phyloP scores from a whole-genome alignment of 2,888 invertebrate genomes.

The Apotomis turbidana region DNA sequence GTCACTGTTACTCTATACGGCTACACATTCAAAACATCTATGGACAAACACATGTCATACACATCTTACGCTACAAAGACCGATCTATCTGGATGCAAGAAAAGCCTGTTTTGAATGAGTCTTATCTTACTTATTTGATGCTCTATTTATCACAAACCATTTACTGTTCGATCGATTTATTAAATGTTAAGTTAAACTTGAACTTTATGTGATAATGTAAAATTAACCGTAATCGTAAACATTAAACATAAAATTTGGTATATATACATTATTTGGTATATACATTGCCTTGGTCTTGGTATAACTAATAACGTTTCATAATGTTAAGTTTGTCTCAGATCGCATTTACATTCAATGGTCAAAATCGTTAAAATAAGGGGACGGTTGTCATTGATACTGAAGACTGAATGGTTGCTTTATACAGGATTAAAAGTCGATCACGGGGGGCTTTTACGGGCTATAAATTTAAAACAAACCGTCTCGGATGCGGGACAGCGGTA shows the following conservation, averaged over 20 bases:
- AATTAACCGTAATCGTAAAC: no score
- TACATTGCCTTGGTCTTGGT: neutral
- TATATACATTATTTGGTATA: no score
- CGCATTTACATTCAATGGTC: neutral
- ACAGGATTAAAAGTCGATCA: constrained; percentile 56
- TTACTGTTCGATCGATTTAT: no score
- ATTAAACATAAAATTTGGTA: no score
- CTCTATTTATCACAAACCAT: neutral
- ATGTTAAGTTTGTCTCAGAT: neutral
- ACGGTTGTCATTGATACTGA: constrained; percentile 49
- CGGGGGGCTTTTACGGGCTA: constrained; percentile 61
- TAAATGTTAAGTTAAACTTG: no score
- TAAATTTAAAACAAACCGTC: constrained; percentile 69
- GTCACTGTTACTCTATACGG: constrained; percentile 55
- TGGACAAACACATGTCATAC: constrained; percentile 34
- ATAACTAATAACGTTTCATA: neutral
- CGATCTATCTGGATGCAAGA: constrained; percentile 13
- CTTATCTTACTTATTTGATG: neutral
- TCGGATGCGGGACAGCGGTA: constrained; percentile 64
- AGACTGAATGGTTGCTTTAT: constrained; percentile 47
- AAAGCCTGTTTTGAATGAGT: neutral
- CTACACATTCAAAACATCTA: constrained; percentile 31
- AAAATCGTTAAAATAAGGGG: constrained; percentile 35
- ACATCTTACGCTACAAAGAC: constrained; percentile 14
- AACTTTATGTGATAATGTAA: no score